phyloP scores from a whole-genome alignment of 2,113 vertebrate genomes.

The Stegostoma tigrinum region DNA sequence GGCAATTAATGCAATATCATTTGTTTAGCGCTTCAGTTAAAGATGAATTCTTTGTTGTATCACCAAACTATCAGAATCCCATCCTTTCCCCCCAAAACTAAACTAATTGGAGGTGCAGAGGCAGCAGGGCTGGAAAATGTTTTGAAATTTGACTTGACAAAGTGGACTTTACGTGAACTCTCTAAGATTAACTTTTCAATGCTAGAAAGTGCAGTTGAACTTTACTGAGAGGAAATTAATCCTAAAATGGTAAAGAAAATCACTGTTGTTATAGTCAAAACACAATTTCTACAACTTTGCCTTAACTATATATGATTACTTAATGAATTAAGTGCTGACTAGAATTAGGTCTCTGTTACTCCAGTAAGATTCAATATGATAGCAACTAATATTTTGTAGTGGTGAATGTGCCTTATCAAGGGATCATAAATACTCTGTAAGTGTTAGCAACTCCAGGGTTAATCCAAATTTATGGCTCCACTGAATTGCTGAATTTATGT shows the following conservation, averaged over 20 bases:
- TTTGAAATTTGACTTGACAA: background rate
- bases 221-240: background rate
- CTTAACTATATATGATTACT: background rate
- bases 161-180: background rate
- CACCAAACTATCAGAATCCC: background rate
- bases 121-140: background rate
- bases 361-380: background rate
- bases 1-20: background rate
- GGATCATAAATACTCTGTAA: conserved; percentile 9
- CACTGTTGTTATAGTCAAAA: background rate
- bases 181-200: background rate
- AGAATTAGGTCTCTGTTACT: background rate
- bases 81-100: background rate
- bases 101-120: background rate
- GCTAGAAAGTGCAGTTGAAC: background rate
- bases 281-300: background rate
- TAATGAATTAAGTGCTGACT: background rate
- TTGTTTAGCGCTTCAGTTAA: background rate
- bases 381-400: background rate
- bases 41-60: background rate
- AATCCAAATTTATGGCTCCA: conserved; percentile 32
- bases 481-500: conserved; percentile 32
- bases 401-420: background rate
- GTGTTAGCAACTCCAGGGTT: conserved; percentile 23
- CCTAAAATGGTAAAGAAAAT: no score